Percentiles rank a stretch among this genome's conserved stretches.
These are phyloP conservation scores for Bimastos eiseni DNA, from an alignment of 2,888 invertebrate genomes.

Conservation along the genomic window DNA sequence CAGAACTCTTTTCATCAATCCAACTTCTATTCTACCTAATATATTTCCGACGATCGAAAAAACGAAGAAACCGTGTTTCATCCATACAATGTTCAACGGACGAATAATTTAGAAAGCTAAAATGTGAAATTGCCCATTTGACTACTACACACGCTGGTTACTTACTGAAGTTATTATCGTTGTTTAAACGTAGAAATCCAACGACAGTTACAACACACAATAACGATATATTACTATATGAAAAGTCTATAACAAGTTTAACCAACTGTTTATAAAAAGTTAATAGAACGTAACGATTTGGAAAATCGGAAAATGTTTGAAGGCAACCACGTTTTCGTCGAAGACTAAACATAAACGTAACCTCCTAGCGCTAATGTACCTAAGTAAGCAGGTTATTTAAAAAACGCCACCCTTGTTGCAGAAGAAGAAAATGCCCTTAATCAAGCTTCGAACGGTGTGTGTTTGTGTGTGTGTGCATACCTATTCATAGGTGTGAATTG, in stretches of 20 bases:
- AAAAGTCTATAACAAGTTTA: not conserved
- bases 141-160: not conserved
- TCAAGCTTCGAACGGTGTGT: too few relatives aligned
- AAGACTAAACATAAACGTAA: not conserved
- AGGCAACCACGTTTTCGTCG: not conserved
- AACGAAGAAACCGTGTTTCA: too few relatives aligned
- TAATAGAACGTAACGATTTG: not conserved
- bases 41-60: too few relatives aligned
- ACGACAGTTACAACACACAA: not conserved
- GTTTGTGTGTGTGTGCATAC: too few relatives aligned
- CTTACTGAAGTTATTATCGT: not conserved
- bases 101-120: too few relatives aligned
- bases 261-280: not conserved
- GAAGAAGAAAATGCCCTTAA: too few relatives aligned
- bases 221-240: not conserved
- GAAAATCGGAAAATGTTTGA: not conserved
- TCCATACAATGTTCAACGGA: too few relatives aligned
- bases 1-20: too few relatives aligned
- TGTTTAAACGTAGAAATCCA: not conserved
- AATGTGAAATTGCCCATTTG: not conserved
- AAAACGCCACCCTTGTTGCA: not conserved
- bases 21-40: too few relatives aligned
- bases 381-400: not conserved
- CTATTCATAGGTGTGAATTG: too few relatives aligned
- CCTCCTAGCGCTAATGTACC: not conserved